Percentiles rank a stretch among this genome's conserved stretches.
Evolutionary conservation across 1,140 invertebrate species (phyloP).

Genomic region (Pseudobourletiella spinata): DNA sequence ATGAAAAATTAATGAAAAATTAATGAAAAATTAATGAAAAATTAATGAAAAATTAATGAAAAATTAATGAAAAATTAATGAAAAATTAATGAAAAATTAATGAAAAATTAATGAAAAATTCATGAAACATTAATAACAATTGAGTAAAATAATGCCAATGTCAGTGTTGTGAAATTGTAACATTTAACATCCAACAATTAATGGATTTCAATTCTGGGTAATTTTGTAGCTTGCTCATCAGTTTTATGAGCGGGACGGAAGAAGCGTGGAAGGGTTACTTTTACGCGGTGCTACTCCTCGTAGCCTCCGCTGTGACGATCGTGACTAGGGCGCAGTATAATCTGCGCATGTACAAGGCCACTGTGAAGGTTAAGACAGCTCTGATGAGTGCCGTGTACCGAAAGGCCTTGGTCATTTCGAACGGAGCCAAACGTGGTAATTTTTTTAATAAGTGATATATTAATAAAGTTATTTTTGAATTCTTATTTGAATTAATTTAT

Average conservation of each 20-base stretch:
- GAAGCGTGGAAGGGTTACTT: slow-evolving; percentile 76
- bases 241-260: slow-evolving; percentile 44
- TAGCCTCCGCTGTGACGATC: slow-evolving; percentile 74
- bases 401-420: slow-evolving; percentile 68
- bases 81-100: too few relatives aligned
- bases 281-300: slow-evolving; percentile 65
- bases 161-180: too few relatives aligned
- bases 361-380: slow-evolving; percentile 80
- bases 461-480: not conserved
- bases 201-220: too few relatives aligned
- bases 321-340: slow-evolving; percentile 82
- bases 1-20: too few relatives aligned
- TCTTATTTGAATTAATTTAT: not conserved
- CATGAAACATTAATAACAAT: too few relatives aligned
- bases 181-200: too few relatives aligned
- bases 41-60: too few relatives aligned
- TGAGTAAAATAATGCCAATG: too few relatives aligned
- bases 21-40: too few relatives aligned
- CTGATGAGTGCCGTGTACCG: slow-evolving; percentile 88
- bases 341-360: slow-evolving; percentile 80
- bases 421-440: slow-evolving; percentile 56
- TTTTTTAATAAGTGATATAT: not conserved
- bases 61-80: too few relatives aligned
- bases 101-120: too few relatives aligned
- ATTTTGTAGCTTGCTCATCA: not conserved